Evolutionary conservation across 2,797 vertebrate species (phyloP).

Genomic region (Heteromormyrus szaboi): DNA sequence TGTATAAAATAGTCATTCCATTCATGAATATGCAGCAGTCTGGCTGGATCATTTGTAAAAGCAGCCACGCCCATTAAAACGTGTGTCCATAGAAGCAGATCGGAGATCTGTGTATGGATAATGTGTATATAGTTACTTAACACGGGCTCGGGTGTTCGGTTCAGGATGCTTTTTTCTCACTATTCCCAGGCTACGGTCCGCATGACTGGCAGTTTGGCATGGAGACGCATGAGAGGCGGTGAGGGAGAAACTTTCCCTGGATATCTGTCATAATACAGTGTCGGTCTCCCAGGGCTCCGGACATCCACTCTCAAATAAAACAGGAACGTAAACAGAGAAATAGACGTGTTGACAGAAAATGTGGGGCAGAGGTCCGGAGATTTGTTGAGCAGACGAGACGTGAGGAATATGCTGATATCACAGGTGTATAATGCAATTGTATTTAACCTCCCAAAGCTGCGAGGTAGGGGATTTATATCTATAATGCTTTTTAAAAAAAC

Average conservation of each 20-base stretch:
- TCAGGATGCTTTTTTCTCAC: neutral
- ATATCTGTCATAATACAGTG: neutral
- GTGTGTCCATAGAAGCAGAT: neutral
- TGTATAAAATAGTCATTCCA: neutral
- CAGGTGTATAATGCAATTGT: slow-evolving; percentile 7
- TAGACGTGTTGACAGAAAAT: neutral
- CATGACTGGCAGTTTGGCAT: neutral
- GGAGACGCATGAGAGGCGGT: neutral
- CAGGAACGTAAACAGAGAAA: neutral
- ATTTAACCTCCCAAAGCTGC: neutral
- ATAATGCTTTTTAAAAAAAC: neutral
- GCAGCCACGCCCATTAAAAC: neutral
- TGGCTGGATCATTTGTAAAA: neutral
- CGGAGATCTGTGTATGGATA: neutral
- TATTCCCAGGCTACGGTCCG: neutral
- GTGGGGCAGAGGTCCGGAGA: neutral
- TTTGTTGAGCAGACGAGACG: neutral
- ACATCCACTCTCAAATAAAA: neutral
- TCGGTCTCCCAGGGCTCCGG: neutral
- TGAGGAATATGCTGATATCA: slow-evolving; percentile 1
- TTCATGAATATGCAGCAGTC: neutral
- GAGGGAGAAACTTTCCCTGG: neutral
- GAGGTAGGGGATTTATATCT: neutral
- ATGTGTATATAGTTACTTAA: neutral
- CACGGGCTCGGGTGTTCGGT: neutral